Base-by-base conservation (phyloP, 1,140 invertebrate species). In the Branchinecta lynchi region DNA sequence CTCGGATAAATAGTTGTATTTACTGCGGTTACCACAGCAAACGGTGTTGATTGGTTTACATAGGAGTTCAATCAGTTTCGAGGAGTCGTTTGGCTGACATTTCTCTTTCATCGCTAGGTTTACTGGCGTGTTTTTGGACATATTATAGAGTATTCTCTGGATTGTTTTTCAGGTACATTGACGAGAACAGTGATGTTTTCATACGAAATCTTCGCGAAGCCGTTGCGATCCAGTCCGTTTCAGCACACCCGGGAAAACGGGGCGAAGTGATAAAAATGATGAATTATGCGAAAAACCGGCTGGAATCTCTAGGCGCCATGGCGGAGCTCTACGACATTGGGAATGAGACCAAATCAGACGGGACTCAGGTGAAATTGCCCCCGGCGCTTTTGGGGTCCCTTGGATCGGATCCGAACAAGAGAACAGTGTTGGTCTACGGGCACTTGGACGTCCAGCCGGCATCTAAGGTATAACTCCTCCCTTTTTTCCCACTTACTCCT, bases 361-460 rank as follows among this genome's bases (percentile, higher is more conserved):
- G 89, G 8, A 80, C 78, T 69, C 78, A 84, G 73, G 78, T 96
- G 44, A 83, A 85, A 45, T 78, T 98, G 45, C 96, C 96, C 0
- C 93, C 94, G 44, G 88, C 94, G 9, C 75, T 98, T 21, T 80
- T 96, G n/a, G 94, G 87, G 21, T 80, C 79, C 44, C 81, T 98
- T 66, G 94, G 93, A 71, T 86, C 84, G 73, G 91, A 97, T 78
- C 81, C 86, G 0, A 84, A 84, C 7, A 96, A 95, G 77, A 89
- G 93, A 75, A 99, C 95, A 17, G 84, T 98, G 65, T 85, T 92
- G 68, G 83, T 99, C 67, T 99, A 99, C 81, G 96, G 96, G 0
- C 96, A 99, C 82, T 85, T 99, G 74, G 96, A 99, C 83, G 96
- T 98, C 3, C 96, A 98, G 78, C 95, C 96, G 65, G 96, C 96